These are phyloP conservation scores for Orchesellides sinensis DNA, from an alignment of 2,888 invertebrate genomes.

Conservation along the genomic window DNA sequence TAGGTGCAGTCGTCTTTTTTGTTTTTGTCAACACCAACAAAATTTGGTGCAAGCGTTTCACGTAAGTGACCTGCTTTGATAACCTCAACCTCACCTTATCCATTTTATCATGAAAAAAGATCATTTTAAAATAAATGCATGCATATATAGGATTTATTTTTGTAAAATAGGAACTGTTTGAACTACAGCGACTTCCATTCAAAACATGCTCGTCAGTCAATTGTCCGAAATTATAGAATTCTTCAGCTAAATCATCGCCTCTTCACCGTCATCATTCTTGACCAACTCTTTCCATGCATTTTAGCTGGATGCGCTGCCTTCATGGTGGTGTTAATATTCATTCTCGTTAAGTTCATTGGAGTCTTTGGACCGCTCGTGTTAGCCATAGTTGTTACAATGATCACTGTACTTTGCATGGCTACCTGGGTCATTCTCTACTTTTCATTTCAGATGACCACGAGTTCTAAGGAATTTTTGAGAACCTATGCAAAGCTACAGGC, in stretches of 20 bases:
- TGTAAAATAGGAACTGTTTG: neutral
- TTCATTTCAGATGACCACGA: conserved; percentile 16
- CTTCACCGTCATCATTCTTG: neutral
- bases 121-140: neutral
- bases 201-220: neutral
- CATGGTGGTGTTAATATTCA: conserved; percentile 22
- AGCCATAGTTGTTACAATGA: neutral
- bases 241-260: conserved; percentile 28
- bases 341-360: neutral
- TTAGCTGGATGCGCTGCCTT: conserved; percentile 9
- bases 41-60: conserved; percentile 28
- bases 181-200: conserved; percentile 3
- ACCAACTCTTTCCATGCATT: conserved; percentile 14
- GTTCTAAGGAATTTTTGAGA: conserved; percentile 28
- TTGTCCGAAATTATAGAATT: neutral
- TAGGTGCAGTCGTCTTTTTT: conserved; percentile 12
- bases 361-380: neutral
- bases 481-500: neutral
- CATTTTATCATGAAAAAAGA: neutral
- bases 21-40: conserved; percentile 11
- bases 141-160: neutral
- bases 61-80: too few relatives aligned
- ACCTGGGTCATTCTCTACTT: conserved; percentile 26
- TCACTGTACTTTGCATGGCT: neutral
- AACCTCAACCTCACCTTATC: neutral